Conservation (phyloP, 2,888 invertebrate genomes). For the Crioceris asparagi region DNA sequence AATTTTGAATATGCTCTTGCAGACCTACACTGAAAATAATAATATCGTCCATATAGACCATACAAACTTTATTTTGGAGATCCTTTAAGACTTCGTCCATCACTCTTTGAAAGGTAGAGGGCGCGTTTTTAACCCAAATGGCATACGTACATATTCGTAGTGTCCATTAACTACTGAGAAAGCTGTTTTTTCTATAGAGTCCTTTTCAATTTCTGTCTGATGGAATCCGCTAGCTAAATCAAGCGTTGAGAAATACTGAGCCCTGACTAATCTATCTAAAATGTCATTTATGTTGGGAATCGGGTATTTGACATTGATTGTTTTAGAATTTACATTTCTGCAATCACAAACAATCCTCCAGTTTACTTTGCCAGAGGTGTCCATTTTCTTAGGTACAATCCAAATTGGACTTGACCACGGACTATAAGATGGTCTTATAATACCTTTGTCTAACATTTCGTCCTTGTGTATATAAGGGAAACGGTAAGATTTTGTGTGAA, state of each 20-base stretch:
- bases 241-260: slow-evolving; percentile 25
- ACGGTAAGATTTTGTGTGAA: slow-evolving; percentile 1
- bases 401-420: not conserved
- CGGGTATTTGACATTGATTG: slow-evolving; percentile 28
- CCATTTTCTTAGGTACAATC: slow-evolving; percentile 24
- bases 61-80: slow-evolving; percentile 11
- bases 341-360: slow-evolving; percentile 33
- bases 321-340: slow-evolving; percentile 29
- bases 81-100: slow-evolving; percentile 7
- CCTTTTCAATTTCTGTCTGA: slow-evolving; percentile 22
- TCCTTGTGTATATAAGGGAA: slow-evolving; percentile 1
- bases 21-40: slow-evolving; percentile 14
- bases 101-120: slow-evolving; percentile 16
- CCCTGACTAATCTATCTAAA: slow-evolving; percentile 3
- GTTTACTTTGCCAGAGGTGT: slow-evolving; percentile 21
- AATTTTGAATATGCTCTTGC: not conserved
- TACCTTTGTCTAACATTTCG: slow-evolving; percentile 1
- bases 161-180: slow-evolving; percentile 8
- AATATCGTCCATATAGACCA: slow-evolving; percentile 25
- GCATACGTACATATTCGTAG: slow-evolving; percentile 4
- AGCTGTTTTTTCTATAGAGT: slow-evolving; percentile 7
- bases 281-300: slow-evolving; percentile 18
- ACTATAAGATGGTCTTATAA: not conserved
- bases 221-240: slow-evolving; percentile 31
- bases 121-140: slow-evolving; percentile 17